Evolutionary conservation across 2,113 vertebrate species (phyloP), one percentile per base, ranked within the genome.

Genomic region (Callithrix jacchus): DNA sequence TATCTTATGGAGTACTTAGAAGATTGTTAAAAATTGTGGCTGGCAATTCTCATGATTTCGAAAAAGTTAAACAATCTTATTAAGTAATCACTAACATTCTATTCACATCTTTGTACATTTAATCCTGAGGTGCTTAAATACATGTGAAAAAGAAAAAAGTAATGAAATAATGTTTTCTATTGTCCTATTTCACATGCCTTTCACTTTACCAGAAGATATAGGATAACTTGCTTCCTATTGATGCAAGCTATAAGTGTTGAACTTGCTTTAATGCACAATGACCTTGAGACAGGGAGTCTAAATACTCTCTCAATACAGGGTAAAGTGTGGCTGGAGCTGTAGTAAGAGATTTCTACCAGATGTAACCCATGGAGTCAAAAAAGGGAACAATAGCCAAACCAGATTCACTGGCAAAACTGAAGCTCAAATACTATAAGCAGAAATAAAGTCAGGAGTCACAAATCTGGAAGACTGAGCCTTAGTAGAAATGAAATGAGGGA

Each of bases 41-140:
- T 25, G 30, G 42, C 21, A 71, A 76, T 91, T 54, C 89, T 81
- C 68, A 86, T 77, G 40, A 30, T 94, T 91, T 94, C 86, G 47
- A 89, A 87, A 94, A 90, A 68, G 20, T 83, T 91, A 84, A 87
- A 71, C 14, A 25, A 84, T 92, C 61, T 64, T 71, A 68, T 54
- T 87, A 80, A 37, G 37, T 8, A 47, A 74, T 49, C 18, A 76
- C 18, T 81, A 9, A 35, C 21, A 68, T 95, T 68, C 30, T 90
- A 17, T 70, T 87, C 66, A 83, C 52, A 56, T 82, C 73, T 89
- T 8, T 86, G 20, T 8, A 83, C 25, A 80, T 74, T 68, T 79
- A 89, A 82, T 86, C 4, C 27, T 42, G 45, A 90, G 11, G 18
- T 87, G 9, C 17, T 82, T 95, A 73, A 83, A 87, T 74, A 25